Conservation (phyloP, 2,113 vertebrate species). For the Pyxicephalus adspersus region DNA sequence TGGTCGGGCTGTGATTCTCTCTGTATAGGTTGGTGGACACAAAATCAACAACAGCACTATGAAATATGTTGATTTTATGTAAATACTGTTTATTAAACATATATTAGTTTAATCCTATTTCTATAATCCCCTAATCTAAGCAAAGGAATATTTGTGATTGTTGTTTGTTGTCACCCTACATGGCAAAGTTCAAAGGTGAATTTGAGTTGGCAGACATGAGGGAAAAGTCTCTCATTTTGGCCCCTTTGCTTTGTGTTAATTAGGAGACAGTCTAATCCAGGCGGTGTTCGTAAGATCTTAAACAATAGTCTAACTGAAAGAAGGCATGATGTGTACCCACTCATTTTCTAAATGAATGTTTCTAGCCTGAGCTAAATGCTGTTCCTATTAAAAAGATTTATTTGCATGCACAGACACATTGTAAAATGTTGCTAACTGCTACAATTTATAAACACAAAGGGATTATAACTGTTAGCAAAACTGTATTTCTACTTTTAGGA, state of each 20-base stretch:
- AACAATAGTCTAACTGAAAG: conserved; percentile 3
- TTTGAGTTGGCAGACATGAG: neutral
- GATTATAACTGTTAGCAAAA: no score
- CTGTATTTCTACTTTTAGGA: no score
- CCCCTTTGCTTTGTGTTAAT: neutral
- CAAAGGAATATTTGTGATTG: no score
- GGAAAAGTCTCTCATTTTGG: neutral
- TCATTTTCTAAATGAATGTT: conserved; percentile 9
- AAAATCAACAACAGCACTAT: no score
- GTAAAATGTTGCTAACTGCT: neutral
- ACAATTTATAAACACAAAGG: neutral
- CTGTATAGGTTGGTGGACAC: no score
- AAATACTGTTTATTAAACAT: no score
- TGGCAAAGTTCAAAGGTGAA: neutral
- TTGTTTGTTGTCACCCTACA: neutral
- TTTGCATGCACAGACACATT: neutral
- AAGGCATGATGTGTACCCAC: neutral
- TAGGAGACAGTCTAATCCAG: conserved; percentile 7
- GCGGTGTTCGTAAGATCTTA: neutral
- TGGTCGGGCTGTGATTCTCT: no score
- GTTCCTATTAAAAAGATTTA: neutral
- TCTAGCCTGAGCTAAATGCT: neutral
- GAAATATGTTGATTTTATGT: no score
- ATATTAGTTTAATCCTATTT: no score
- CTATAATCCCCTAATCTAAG: no score